Evolutionary conservation across 37 sponge, comb jelly and placozoan species (phyloP), one percentile per base, ranked within the genome.

Genomic region (Geodia barretti): DNA sequence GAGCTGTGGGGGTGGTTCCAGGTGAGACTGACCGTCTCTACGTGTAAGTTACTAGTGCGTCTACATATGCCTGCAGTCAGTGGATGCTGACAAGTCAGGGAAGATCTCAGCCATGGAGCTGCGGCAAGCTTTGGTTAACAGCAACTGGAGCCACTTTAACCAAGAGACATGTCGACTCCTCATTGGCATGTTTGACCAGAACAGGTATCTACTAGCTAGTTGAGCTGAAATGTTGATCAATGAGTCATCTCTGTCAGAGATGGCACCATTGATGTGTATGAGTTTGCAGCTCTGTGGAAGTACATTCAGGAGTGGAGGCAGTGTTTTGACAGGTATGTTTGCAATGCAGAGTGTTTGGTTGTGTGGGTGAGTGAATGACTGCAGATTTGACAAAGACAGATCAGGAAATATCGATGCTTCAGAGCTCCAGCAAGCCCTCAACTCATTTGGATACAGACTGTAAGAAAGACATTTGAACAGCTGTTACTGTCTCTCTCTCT

Each of bases 141-240:
- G 70, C 68, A 96, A 96, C 80, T 96, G 97, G 97, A 79, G 68
- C 41, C 94, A 93, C 59, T 96, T 96, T 74, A 96, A 96, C 42
- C 62, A 77, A 1, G 97, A 96, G 72, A 96, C 97, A 0, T 96
- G 97, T 62, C 78, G 97, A 1, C 75, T 96, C 1, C 70, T 96
- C 26, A 94, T 96, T 41, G 94, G 97, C 30, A 91, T 94, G 92
- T 96, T 96, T 85, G 97, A 96, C 84, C 67, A 30, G 33, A 87
- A 96, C 85, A 81, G 66, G 92, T 91, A n/a, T n/a, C n/a, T 17
- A 60, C 14, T 60, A 19, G 19, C 31, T 76, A 33, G 62, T 28
- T 23, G 9, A 60, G 23, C 32, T 34, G 23, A 62, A 9, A 76
- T 68, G 42, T 66, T n/a, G 32, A 78, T 37, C 1, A 1, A 9